Evolutionary conservation across 2,113 vertebrate species (phyloP).

Genomic region (Symphodus melops): DNA sequence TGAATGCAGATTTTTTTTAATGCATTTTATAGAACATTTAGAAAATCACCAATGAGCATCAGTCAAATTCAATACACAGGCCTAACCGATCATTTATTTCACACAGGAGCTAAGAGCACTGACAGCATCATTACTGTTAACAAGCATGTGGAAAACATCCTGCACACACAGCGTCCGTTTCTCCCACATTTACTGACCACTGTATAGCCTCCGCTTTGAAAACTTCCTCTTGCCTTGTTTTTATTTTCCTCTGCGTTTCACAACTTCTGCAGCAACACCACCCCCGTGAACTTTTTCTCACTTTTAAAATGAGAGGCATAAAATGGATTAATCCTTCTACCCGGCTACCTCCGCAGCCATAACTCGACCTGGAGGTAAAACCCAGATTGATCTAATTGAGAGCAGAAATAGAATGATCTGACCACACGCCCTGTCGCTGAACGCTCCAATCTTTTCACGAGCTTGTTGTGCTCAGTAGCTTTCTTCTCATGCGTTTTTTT

Average conservation of each 20-base stretch:
- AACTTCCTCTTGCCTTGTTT: slow-evolving; percentile 24
- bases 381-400: slow-evolving; percentile 46
- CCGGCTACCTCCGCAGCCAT: slow-evolving; percentile 47
- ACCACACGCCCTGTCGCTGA: slow-evolving; percentile 47
- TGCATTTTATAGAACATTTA: background rate
- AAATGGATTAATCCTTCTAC: slow-evolving; percentile 27
- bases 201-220: slow-evolving; percentile 10
- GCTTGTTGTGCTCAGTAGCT: slow-evolving; percentile 53
- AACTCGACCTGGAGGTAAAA: slow-evolving; percentile 54
- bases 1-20: background rate
- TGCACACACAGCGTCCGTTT: slow-evolving; percentile 3
- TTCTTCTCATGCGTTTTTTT: slow-evolving; percentile 72
- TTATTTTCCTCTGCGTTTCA: slow-evolving; percentile 17
- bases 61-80: background rate
- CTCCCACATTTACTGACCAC: slow-evolving; percentile 36
- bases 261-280: slow-evolving; percentile 16
- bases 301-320: slow-evolving; percentile 8
- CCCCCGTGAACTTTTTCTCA: slow-evolving; percentile 9
- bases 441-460: slow-evolving; percentile 44
- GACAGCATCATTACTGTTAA: slow-evolving; percentile 37
- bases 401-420: slow-evolving; percentile 49
- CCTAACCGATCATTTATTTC: slow-evolving; percentile 2
- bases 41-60: background rate
- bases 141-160: slow-evolving; percentile 43
- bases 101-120: slow-evolving; percentile 32